phyloP scores from a whole-genome alignment of 2,797 vertebrate genomes.

The Xiphophorus birchmanni region DNA sequence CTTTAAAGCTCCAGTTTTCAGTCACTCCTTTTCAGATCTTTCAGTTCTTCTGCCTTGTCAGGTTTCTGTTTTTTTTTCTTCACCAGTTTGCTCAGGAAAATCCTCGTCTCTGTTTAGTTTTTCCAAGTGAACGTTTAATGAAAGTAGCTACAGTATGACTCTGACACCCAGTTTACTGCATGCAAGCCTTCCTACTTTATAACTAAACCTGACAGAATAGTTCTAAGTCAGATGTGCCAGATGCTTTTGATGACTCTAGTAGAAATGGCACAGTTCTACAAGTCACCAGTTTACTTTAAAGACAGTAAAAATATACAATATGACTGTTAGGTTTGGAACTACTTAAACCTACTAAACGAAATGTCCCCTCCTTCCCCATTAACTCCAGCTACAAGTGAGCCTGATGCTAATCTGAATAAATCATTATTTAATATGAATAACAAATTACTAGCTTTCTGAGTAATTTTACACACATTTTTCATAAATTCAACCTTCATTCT shows the following conservation, averaged over 20 bases:
- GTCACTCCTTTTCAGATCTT: too few relatives aligned
- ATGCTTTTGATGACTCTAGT: neutral
- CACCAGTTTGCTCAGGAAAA: too few relatives aligned
- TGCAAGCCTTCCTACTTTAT: neutral
- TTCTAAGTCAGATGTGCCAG: neutral
- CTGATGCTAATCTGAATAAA: neutral
- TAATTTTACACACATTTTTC: neutral
- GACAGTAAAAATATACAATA: neutral
- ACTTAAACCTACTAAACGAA: too few relatives aligned
- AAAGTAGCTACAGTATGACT: too few relatives aligned
- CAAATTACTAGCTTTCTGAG: neutral
- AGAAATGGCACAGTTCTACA: neutral
- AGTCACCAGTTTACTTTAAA: neutral
- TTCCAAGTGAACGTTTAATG: too few relatives aligned
- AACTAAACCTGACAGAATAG: neutral
- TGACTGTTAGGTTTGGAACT: neutral
- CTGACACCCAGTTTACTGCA: too few relatives aligned
- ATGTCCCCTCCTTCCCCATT: too few relatives aligned
- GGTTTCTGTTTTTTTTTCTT: too few relatives aligned
- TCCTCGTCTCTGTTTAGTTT: too few relatives aligned
- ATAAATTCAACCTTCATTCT: neutral
- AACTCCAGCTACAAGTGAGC: neutral
- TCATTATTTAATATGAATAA: neutral
- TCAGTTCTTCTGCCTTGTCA: too few relatives aligned
- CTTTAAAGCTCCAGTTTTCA: too few relatives aligned